Evolutionary conservation across 2,888 invertebrate species (phyloP).

Genomic region (Drosophila planitibia): DNA sequence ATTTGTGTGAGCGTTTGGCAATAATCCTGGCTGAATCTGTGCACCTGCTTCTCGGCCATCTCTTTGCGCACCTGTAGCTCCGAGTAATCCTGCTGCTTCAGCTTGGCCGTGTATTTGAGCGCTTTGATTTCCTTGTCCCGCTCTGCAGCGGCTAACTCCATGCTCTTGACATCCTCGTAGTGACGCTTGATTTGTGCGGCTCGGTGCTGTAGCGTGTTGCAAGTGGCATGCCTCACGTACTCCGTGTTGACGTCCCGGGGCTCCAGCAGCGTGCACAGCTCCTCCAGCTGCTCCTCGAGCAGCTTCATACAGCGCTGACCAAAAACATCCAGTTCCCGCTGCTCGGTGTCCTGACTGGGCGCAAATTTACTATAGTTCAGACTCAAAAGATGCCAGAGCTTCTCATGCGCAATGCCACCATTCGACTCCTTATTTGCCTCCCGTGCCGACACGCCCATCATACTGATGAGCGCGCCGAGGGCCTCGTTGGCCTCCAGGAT

Average conservation of each 20-base stretch:
- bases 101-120: slow-evolving; percentile 92
- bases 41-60: slow-evolving; percentile 94
- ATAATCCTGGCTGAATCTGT: slow-evolving; percentile 86
- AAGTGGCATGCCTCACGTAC: slow-evolving; percentile 86
- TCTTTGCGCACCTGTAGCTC: slow-evolving; percentile 96
- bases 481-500: slow-evolving; percentile 88
- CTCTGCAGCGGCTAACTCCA: slow-evolving; percentile 93
- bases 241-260: slow-evolving; percentile 86
- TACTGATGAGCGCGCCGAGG: slow-evolving; percentile 87
- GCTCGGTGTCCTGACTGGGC: slow-evolving; percentile 75
- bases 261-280: slow-evolving; percentile 90
- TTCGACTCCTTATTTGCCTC: slow-evolving; percentile 86
- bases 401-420: slow-evolving; percentile 86
- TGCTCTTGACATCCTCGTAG: slow-evolving; percentile 94
- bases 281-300: slow-evolving; percentile 87
- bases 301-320: slow-evolving; percentile 79
- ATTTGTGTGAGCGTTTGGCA: slow-evolving; percentile 61
- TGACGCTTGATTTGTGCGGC: slow-evolving; percentile 96
- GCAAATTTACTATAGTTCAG: slow-evolving; percentile 79
- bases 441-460: slow-evolving; percentile 87
- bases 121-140: slow-evolving; percentile 97
- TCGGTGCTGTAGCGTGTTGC: slow-evolving; percentile 91
- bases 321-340: slow-evolving; percentile 57
- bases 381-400: slow-evolving; percentile 90
- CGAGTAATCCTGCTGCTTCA: slow-evolving; percentile 95